A percentile compares a stretch with the other conserved stretches of the same genome.
Conservation (phyloP, 2,797 vertebrate species). For the Enteromius anoplus region DNA sequence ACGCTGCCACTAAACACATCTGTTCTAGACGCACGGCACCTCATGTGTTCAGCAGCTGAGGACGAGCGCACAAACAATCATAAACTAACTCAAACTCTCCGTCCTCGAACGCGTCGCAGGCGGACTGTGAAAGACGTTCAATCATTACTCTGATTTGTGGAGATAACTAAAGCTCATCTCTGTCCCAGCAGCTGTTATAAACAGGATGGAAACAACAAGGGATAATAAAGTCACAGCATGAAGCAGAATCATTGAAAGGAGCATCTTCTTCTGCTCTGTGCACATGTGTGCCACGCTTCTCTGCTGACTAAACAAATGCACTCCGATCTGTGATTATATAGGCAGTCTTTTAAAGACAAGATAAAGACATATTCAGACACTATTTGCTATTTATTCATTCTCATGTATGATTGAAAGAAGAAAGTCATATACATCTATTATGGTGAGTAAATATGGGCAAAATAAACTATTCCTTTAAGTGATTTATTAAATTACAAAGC, state of each 20-base stretch:
- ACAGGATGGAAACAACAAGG: slow-evolving; percentile 5
- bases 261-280: slow-evolving; percentile 10
- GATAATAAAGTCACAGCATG: slow-evolving; percentile 24
- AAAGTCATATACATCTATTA: too few relatives aligned
- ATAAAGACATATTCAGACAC: background rate
- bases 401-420: too few relatives aligned
- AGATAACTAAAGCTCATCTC: slow-evolving; percentile 27
- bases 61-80: slow-evolving; percentile 3
- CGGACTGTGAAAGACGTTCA: slow-evolving; percentile 32
- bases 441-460: too few relatives aligned
- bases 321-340: background rate
- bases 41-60: slow-evolving; percentile 29
- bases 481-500: background rate
- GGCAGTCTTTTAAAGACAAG: background rate
- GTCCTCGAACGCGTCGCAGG: slow-evolving; percentile 30
- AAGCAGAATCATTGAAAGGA: background rate
- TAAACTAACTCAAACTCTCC: slow-evolving; percentile 30
- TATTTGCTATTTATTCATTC: background rate
- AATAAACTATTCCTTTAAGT: too few relatives aligned
- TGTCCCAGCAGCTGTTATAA: slow-evolving; percentile 28
- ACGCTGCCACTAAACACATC: slow-evolving; percentile 30
- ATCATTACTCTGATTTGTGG: slow-evolving; percentile 40
- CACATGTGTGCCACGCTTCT: background rate
- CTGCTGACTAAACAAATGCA: background rate
- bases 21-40: background rate